Percentiles rank a stretch among this genome's conserved stretches.
Evolutionary conservation across 2,797 vertebrate species (phyloP).

Genomic region (Anolis apletophallus): DNA sequence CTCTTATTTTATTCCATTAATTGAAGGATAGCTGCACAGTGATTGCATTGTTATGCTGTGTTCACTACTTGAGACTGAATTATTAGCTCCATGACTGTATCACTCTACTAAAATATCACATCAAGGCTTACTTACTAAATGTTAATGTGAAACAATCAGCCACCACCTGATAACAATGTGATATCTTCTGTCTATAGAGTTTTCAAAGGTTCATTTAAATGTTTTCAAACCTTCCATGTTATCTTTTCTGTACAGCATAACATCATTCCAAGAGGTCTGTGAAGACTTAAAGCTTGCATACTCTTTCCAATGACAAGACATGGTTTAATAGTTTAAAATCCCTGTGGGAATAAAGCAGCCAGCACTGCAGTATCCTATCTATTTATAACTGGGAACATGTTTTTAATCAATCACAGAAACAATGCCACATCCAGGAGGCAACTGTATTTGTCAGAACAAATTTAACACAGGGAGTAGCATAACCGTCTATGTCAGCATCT

Average conservation of each 20-base stretch:
- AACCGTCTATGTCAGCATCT: constrained; percentile 9
- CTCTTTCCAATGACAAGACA: not conserved
- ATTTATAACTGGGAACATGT: constrained; percentile 23
- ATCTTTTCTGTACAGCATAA: not conserved
- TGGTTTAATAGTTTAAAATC: not conserved
- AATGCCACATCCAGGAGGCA: constrained; percentile 18
- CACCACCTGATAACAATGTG: not conserved
- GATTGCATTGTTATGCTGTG: not conserved
- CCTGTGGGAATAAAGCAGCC: constrained; percentile 23
- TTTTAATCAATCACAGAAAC: constrained; percentile 38
- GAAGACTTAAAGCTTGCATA: not conserved
- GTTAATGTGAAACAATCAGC: not conserved
- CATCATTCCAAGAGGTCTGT: not conserved
- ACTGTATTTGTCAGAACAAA: not conserved
- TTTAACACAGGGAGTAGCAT: not conserved
- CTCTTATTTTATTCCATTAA: no score
- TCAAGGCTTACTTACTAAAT: not conserved
- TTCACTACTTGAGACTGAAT: not conserved
- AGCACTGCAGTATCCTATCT: not conserved
- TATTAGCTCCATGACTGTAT: not conserved
- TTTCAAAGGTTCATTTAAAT: not conserved
- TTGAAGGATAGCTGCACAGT: not conserved
- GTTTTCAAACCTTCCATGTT: not conserved
- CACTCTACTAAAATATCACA: not conserved
- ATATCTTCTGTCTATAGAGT: not conserved